Evolutionary conservation across 92 coral and sea anemone genomes (phyloP), one percentile per base, ranked within the genome.

Genomic region (Phymanthus crucifer): DNA sequence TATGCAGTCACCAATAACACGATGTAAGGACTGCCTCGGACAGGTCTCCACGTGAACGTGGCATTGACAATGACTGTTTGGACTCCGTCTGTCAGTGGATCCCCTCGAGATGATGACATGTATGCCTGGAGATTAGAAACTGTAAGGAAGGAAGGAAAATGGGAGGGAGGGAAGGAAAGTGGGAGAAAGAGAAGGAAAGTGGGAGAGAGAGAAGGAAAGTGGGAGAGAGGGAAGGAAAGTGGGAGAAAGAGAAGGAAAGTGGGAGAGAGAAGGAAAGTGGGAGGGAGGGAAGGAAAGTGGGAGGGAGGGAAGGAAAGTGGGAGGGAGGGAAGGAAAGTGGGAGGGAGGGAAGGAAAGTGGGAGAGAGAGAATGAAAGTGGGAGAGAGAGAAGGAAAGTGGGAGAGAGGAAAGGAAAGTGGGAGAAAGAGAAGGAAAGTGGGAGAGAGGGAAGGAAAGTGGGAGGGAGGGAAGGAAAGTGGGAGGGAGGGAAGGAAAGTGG

Each of bases 31-130:
- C 79, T 74, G 33, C 68, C 38, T 18, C 79, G 61, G 6, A 86
- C 90, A 17, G 90, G 83, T n/a, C 57, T 5, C 90, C 90, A 86
- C 52, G 70, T 54, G 70, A 66, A 86, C 5, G 90, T 81, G 31
- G 90, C 90, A 54, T 76, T 86, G 18, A 65, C 83, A 35, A 40
- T 9, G 24, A 81, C 45, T 4, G 73, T 70, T 14, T 40, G 67
- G 48, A 84, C 70, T 23, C 90, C 86, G 64, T 86, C 90, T 45
- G 79, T 46, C 0, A 52, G 52, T 23, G 74, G 86, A 77, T 76
- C 85, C 35, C 90, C 86, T 19, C 84, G 86, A 27, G 86, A 80
- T 37, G 58, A 65, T 5, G 83, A 73, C 61, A 86, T 75, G 66
- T 37, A 32, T 1, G 79, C 70, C 90, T 86, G 65, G 34, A 38